Conservation (phyloP, 2,113 vertebrate species). For the Hippocampus comes region DNA sequence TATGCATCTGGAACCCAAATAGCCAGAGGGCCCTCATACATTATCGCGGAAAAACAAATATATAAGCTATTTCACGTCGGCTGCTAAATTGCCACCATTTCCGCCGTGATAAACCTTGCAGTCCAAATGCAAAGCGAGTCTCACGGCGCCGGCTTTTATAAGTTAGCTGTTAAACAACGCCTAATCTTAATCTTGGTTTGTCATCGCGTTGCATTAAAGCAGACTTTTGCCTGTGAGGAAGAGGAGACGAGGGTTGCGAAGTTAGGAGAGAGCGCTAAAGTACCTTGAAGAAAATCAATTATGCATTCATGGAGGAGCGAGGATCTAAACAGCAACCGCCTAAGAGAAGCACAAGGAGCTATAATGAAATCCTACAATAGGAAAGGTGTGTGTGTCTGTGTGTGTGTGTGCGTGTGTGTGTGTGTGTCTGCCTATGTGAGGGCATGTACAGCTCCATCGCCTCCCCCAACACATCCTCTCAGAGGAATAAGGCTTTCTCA, state of each 20-base stretch:
- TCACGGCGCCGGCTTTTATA: constrained; percentile 56
- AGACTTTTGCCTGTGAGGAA: constrained; percentile 55
- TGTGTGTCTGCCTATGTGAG: constrained; percentile 40
- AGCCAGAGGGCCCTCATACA: constrained; percentile 71
- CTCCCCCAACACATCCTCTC: constrained; percentile 72
- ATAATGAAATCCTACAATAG: constrained; percentile 71
- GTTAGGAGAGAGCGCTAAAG: constrained; percentile 56
- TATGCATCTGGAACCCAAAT: constrained; percentile 71
- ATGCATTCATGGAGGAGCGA: constrained; percentile 72
- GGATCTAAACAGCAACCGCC: constrained; percentile 69
- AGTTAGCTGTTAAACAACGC: constrained; percentile 64
- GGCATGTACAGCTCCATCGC: constrained; percentile 68
- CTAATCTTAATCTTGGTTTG: constrained; percentile 39
- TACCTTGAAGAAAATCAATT: constrained; percentile 76
- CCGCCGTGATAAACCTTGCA: constrained; percentile 61
- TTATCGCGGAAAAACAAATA: constrained; percentile 65
- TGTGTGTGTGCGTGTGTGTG: constrained; percentile 21
- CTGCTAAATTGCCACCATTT: constrained; percentile 62
- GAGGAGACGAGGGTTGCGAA: constrained; percentile 36
- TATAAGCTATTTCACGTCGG: constrained; percentile 57
- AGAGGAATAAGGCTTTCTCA: constrained; percentile 76
- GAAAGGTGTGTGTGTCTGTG: constrained; percentile 24
- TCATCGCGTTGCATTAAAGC: constrained; percentile 57
- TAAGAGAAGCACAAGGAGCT: constrained; percentile 70
- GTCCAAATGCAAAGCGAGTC: constrained; percentile 42